These are phyloP conservation scores for Acanthisitta chloris DNA, from an alignment of 2,113 vertebrate species.

Conservation along the genomic window DNA sequence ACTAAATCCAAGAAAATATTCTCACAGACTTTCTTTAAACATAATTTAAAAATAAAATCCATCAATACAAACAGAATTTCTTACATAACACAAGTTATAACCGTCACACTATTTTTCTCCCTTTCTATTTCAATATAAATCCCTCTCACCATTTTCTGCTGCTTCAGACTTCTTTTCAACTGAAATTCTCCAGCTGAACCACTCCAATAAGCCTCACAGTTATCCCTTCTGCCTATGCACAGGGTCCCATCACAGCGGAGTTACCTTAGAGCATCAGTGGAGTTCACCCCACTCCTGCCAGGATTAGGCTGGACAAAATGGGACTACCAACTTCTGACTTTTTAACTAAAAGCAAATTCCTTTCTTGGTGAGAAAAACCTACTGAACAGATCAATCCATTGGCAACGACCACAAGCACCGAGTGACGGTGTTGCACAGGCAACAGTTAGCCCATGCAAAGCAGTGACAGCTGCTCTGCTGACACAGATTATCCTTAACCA, in stretches of 20 bases:
- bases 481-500: not conserved
- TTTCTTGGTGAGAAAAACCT: not conserved
- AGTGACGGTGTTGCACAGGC: not conserved
- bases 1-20: not conserved
- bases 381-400: not conserved
- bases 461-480: not conserved
- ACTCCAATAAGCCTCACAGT: not conserved
- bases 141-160: not conserved
- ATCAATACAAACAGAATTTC: not conserved
- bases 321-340: not conserved
- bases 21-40: constrained; percentile 4
- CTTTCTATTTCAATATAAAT: not conserved
- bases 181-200: not conserved
- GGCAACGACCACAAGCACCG: not conserved
- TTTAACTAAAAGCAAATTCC: not conserved
- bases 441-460: not conserved
- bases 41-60: not conserved
- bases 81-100: not conserved
- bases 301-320: not conserved
- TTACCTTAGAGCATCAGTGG: accelerated
- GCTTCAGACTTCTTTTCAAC: not conserved
- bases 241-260: not conserved
- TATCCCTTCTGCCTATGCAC: not conserved
- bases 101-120: not conserved
- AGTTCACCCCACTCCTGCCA: not conserved